Evolutionary conservation across 2,888 invertebrate species (phyloP), one percentile per base, ranked within the genome.

Genomic region (Tipula vernalis): DNA sequence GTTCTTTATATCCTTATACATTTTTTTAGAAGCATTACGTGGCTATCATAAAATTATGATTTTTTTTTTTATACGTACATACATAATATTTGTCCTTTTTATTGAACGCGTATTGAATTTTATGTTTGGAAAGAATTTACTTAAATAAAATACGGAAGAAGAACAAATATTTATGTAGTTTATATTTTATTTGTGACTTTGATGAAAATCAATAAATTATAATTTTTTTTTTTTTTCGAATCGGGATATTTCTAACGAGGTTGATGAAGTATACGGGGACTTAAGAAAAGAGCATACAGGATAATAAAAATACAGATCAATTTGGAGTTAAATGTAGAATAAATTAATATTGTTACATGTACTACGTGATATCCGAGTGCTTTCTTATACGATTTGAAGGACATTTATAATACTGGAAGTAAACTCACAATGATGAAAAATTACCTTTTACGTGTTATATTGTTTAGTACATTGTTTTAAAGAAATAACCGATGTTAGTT

Each of bases 31-130:
- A 28, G 28, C 18, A 86, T 86, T 47, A 86, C 86, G 86, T 86
- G 86, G 84, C 84, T 41, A 86, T 47, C 86, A 44, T 47, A 86
- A 42, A 86, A 86, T 44, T 44, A 42, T 86, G 86, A 86, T 36
- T 44, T 44, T 86, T 44, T 57, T 28, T 28, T 12, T 4, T 28
- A 28, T 51, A 51, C 28, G 28, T 71, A 18, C n/a, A 51, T 10
- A 71, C 28, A 71, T 71, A 28, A 71, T 28, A 71, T 71, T 71
- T 71, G 71, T 71, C 71, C 71, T 71, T 71, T 47, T 44, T 86
- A 86, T 86, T 86, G 86, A 86, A 86, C 44, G 86, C 44, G 86
- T 18, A 86, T 44, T 86, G 86, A 86, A 86, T 86, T 71, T 42
- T 44, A 86, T 86, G 84, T 84, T 84, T n/a, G 84, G 41, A 84